Evolutionary conservation across 2,888 invertebrate genomes (phyloP), one percentile per base, ranked within the genome.

Genomic region (Amphipyra berbera): DNA sequence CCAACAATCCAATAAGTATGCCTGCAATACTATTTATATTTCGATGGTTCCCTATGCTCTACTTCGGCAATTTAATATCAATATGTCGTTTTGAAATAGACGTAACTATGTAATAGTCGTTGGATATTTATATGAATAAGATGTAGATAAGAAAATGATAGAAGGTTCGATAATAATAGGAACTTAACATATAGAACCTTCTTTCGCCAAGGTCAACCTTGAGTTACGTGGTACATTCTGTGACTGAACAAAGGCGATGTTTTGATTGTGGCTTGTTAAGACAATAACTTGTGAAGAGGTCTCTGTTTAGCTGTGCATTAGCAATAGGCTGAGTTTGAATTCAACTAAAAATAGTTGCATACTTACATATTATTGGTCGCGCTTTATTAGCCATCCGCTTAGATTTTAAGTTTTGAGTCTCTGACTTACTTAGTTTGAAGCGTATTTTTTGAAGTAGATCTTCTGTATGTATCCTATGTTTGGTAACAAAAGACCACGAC

Each of bases 1-100:
- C 49, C 40, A 52, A 47, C 61, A 35, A 48, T 55, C 15, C 49
- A 54, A 61, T 72, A 61, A 54, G 49, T 40, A 21, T 14, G 44
- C 10, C 30, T 45, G 49, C 44, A 71, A 53, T 53, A 53, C 44
- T 65, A 41, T 10, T 48, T 45, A 40, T 41, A 64, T 67, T 71
- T 33, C 9, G 8, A 8, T 12, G 13, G 14, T 48, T 48, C 40
- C 9, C 56, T 9, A 9, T 15, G 33, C 48, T 12, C 38, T 12
- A 10, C n/a, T 50, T n/a, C 30, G 30, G 13, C 40, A 52, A 15
- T 46, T 57, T 42, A 49, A 33, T 53, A 58, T 50, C 41, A 54
- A 58, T 72, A 58, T 30, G 46, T 58, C 38, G 42, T 38, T 46
- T 13, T 14, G 12, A 48, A 73, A 48, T 15, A 56, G 41, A 56